Percentiles rank a stretch among this genome's conserved stretches.
These are phyloP conservation scores for Scolopax mira DNA, from an alignment of 2,113 vertebrate genomes.

Conservation along the genomic window DNA sequence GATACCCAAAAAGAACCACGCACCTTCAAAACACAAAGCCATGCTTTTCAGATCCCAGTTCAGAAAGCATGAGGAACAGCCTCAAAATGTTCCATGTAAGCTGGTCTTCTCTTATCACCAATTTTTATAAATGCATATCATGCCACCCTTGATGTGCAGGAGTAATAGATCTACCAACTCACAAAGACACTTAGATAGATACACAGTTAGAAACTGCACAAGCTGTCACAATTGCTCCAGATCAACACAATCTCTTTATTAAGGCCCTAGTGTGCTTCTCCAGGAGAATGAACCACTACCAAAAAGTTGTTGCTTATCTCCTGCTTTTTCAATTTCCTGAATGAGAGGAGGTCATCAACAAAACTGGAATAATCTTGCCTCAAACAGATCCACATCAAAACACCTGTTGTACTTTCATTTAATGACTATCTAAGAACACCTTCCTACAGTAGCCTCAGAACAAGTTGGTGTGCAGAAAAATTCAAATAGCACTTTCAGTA, in stretches of 20 bases:
- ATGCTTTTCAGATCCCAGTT: background rate
- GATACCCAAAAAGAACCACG: background rate
- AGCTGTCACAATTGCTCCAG: background rate
- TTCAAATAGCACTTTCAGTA: background rate
- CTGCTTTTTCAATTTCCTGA: background rate
- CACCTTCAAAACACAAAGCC: background rate
- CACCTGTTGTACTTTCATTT: background rate
- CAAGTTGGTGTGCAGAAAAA: background rate
- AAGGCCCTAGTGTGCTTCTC: background rate
- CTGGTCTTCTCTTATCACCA: background rate
- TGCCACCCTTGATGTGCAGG: fast-evolving
- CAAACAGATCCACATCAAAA: background rate
- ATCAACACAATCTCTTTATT: background rate
- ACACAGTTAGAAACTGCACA: background rate
- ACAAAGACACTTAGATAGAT: background rate
- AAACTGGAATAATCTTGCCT: background rate
- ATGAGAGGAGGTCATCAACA: background rate
- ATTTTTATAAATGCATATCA: background rate
- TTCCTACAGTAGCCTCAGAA: background rate
- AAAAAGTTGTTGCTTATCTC: background rate
- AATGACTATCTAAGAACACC: background rate
- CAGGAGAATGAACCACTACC: background rate
- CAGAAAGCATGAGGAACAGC: background rate
- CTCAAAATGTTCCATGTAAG: background rate
- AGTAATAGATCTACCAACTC: background rate